These are phyloP conservation scores for Nephrocerus scutellatus DNA, from an alignment of 2,888 invertebrate genomes.

Conservation along the genomic window DNA sequence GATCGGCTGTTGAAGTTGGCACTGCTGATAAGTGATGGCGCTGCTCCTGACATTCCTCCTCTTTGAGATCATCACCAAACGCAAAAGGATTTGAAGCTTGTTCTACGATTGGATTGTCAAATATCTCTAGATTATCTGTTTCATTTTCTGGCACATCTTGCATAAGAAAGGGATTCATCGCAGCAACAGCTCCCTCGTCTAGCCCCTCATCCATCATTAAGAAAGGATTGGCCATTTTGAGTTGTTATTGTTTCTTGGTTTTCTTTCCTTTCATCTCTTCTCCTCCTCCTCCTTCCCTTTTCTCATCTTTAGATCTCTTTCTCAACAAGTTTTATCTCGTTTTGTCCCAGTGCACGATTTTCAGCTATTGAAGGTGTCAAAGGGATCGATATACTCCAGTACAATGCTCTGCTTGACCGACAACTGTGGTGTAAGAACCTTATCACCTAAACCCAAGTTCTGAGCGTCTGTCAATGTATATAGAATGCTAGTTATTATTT, in stretches of 20 bases:
- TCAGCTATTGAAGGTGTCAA: constrained; percentile 78
- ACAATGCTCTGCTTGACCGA: constrained; percentile 41
- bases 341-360: constrained; percentile 68
- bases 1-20: constrained; percentile 6
- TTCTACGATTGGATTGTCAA: constrained; percentile 64
- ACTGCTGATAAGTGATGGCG: too few relatives aligned
- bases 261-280: neutral
- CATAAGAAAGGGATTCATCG: constrained; percentile 64
- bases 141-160: constrained; percentile 38
- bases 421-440: constrained; percentile 62
- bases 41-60: constrained; percentile 9
- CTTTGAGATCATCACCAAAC: constrained; percentile 48
- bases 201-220: constrained; percentile 65
- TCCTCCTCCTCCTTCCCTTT: too few relatives aligned
- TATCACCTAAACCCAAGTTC: constrained; percentile 54
- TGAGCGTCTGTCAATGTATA: constrained; percentile 47
- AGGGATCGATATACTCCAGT: constrained; percentile 62
- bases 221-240: constrained; percentile 73
- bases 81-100: constrained; percentile 63
- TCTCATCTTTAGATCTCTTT: too few relatives aligned
- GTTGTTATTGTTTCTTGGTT: constrained; percentile 13
- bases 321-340: constrained; percentile 70
- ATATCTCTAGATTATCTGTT: constrained; percentile 36
- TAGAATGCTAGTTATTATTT: constrained; percentile 39
- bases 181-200: constrained; percentile 44